These are phyloP conservation scores for Hesperophylax magnus DNA, from an alignment of 1,140 invertebrate genomes.

Conservation along the genomic window DNA sequence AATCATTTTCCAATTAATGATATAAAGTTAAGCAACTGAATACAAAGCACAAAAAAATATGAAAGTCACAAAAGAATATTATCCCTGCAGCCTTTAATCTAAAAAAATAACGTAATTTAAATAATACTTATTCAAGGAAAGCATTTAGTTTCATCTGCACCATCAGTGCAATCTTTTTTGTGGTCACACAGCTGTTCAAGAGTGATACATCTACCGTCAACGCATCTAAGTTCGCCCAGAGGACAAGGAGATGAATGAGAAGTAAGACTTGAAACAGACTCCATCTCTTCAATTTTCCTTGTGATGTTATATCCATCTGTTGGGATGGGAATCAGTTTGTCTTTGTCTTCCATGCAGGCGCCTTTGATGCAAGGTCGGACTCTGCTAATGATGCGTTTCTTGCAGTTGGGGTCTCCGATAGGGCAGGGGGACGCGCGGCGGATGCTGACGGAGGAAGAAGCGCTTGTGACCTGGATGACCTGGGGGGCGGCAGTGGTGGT, in stretches of 20 bases:
- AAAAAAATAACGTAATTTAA: background rate
- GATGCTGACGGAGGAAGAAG: constrained; percentile 45
- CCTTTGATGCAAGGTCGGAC: constrained; percentile 8
- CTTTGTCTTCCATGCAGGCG: constrained; percentile 31
- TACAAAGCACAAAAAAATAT: too few species aligned
- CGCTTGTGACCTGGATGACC: constrained; percentile 57
- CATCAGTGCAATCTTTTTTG: constrained; percentile 74
- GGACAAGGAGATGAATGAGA: constrained; percentile 71
- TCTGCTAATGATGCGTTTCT: constrained; percentile 15
- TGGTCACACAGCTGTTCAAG: constrained; percentile 75
- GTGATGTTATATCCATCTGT: constrained; percentile 31
- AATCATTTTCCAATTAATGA: too few species aligned
- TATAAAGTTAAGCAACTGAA: too few species aligned
- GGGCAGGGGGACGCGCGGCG: constrained; percentile 28
- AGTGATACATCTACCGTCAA: constrained; percentile 76
- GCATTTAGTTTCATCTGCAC: constrained; percentile 76
- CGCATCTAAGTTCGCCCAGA: constrained; percentile 72
- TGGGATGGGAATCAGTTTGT: background rate
- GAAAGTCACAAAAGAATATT: background rate
- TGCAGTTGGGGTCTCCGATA: constrained; percentile 45
- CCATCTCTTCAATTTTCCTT: constrained; percentile 30
- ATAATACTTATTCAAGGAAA: constrained; percentile 61
- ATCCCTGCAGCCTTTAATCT: background rate
- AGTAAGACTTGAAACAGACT: constrained; percentile 19
- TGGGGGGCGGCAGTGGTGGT: constrained; percentile 60